Evolutionary conservation across 2,113 vertebrate species (phyloP).

Genomic region (Cairina moschata): DNA sequence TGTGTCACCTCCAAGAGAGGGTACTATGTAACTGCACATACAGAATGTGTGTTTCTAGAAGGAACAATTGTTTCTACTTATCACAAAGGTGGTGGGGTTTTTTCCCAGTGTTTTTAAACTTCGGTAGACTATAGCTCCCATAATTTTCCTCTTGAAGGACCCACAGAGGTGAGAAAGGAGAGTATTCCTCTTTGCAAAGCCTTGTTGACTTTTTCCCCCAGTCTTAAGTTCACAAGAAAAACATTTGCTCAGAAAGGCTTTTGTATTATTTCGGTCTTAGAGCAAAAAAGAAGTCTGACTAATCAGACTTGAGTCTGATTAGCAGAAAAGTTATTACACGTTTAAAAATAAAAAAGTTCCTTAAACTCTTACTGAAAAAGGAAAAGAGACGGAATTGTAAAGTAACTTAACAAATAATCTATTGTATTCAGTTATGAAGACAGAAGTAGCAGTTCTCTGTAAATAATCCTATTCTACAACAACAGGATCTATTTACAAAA

Average conservation of each 20-base stretch:
- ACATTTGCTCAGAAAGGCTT: not conserved
- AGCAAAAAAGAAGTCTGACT: not conserved
- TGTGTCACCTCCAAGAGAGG: not conserved
- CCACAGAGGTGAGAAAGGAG: not conserved
- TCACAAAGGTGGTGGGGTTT: not conserved
- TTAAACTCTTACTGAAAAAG: not conserved
- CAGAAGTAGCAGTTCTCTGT: conserved; percentile 43
- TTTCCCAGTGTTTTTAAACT: not conserved
- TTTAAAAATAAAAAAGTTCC: not conserved
- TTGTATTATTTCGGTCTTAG: not conserved
- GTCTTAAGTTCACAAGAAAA: not conserved
- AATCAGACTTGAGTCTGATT: not conserved
- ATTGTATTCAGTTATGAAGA: conserved; percentile 9
- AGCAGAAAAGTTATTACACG: not conserved
- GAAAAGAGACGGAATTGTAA: conserved; percentile 3
- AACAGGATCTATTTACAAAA: conserved; percentile 47
- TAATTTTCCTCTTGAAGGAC: not conserved
- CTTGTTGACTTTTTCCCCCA: not conserved
- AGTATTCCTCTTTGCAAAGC: not conserved
- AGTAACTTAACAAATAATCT: conserved; percentile 30
- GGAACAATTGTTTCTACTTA: not conserved
- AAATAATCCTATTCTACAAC: conserved; percentile 57
- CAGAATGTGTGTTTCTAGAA: not conserved
- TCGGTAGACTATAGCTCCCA: not conserved
- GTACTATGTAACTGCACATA: not conserved